Evolutionary conservation across 2,797 vertebrate genomes (phyloP).

Genomic region (Paguma larvata): DNA sequence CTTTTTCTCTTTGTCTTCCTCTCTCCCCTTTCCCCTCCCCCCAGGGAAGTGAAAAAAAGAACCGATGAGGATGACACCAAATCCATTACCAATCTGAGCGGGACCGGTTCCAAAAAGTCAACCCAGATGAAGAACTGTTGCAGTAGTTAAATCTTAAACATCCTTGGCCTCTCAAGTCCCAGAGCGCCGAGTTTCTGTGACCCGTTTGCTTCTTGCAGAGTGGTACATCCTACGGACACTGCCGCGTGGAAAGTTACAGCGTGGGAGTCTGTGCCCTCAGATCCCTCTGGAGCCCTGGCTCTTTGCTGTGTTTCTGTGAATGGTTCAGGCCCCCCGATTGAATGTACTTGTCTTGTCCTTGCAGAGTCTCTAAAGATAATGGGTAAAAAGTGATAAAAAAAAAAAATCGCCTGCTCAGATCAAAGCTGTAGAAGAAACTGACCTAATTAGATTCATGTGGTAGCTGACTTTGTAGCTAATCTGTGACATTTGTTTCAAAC

Average conservation of each 20-base stretch:
- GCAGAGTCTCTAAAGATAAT: not conserved
- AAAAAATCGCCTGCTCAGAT: slow-evolving; percentile 8
- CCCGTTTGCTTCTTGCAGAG: not conserved
- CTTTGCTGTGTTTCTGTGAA: not conserved
- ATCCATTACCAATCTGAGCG: slow-evolving; percentile 90
- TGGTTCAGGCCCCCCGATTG: not conserved
- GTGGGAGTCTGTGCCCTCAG: not conserved
- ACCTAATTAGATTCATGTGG: not conserved
- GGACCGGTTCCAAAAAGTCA: slow-evolving; percentile 89
- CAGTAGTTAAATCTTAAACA: slow-evolving; percentile 85
- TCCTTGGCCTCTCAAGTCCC: not conserved
- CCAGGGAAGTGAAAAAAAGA: slow-evolving; percentile 94
- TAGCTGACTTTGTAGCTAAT: not conserved
- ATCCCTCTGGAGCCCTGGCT: not conserved
- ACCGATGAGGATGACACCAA: slow-evolving; percentile 88
- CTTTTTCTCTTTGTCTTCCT: not conserved
- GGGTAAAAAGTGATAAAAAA: not conserved
- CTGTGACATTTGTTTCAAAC: not conserved
- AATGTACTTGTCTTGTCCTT: not conserved
- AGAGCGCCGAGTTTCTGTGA: not conserved
- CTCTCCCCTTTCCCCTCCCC: not conserved
- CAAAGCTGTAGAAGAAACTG: not conserved
- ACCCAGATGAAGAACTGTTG: slow-evolving; percentile 93
- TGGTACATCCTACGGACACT: not conserved
- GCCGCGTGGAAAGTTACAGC: not conserved